Evolutionary conservation across 2,113 vertebrate species (phyloP).

Genomic region (Euleptes europaea): DNA sequence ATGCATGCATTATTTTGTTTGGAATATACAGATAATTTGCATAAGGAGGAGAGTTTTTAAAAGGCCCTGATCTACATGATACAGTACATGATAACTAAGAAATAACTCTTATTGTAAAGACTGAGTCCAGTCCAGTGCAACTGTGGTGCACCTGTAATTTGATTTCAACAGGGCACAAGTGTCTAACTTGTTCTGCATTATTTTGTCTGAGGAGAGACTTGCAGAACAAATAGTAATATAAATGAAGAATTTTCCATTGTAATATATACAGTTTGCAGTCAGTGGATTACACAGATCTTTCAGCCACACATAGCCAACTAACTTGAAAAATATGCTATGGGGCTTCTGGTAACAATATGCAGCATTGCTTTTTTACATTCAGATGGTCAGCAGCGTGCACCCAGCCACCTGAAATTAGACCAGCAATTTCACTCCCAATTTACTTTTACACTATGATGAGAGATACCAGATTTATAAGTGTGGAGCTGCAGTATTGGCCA

Average conservation of each 20-base stretch:
- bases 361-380: slow-evolving; percentile 32
- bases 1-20: not conserved
- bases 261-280: slow-evolving; percentile 15
- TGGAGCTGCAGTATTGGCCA: slow-evolving; percentile 3
- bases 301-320: slow-evolving; percentile 27
- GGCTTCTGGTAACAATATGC: not conserved
- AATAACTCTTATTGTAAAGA: not conserved
- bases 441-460: slow-evolving; percentile 27
- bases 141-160: not conserved
- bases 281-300: slow-evolving; percentile 34
- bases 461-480: slow-evolving; percentile 34
- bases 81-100: not conserved
- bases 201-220: not conserved
- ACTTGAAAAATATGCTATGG: slow-evolving; percentile 35
- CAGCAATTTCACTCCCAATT: slow-evolving; percentile 27
- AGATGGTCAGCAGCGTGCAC: not conserved
- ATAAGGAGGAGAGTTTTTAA: slow-evolving; percentile 7
- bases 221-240: slow-evolving; percentile 2
- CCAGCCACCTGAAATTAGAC: slow-evolving; percentile 43
- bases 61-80: not conserved
- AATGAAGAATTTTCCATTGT: slow-evolving; percentile 13
- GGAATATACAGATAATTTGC: not conserved
- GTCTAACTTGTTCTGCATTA: not conserved
- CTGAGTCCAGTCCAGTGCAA: not conserved
- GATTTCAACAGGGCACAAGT: not conserved